Percentiles rank a stretch among this genome's conserved stretches.
These are phyloP conservation scores for Timandra comae DNA, from an alignment of 2,888 invertebrate genomes.

Conservation along the genomic window DNA sequence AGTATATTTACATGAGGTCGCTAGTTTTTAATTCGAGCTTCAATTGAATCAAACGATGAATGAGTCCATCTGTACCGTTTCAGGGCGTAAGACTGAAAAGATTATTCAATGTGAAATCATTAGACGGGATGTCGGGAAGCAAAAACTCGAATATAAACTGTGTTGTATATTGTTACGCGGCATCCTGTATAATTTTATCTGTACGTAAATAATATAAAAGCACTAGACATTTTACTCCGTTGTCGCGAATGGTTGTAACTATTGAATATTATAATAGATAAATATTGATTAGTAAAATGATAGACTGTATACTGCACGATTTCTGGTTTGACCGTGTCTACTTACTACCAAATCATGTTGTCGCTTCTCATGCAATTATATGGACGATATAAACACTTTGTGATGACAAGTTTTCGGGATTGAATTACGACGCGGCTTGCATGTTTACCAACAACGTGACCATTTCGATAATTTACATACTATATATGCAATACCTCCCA, in stretches of 20 bases:
- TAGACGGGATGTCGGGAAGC: too few relatives aligned
- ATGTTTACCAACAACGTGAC: constrained; percentile 35
- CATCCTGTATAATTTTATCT: not conserved
- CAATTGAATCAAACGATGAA: constrained; percentile 26
- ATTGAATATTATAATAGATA: constrained; percentile 52
- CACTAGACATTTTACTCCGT: constrained; percentile 70
- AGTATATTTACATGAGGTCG: constrained; percentile 23
- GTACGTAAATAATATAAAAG: constrained; percentile 35
- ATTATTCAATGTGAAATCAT: constrained; percentile 23
- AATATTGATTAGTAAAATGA: constrained; percentile 66
- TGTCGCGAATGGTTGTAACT: constrained; percentile 74
- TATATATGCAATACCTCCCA: constrained; percentile 44
- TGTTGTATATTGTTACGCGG: not conserved
- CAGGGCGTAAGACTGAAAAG: constrained; percentile 64
- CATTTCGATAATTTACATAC: constrained; percentile 29
- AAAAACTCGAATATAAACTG: too few relatives aligned
- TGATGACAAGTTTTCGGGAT: constrained; percentile 51
- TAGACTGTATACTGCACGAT: constrained; percentile 73
- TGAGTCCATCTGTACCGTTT: constrained; percentile 35
- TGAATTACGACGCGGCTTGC: constrained; percentile 26
- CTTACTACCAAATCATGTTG: constrained; percentile 30
- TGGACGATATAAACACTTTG: constrained; percentile 45
- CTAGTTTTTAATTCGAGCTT: constrained; percentile 29
- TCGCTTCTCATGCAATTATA: constrained; percentile 36
- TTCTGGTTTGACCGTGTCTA: constrained; percentile 48